Percentiles rank a stretch among this genome's conserved stretches.
phyloP scores from a whole-genome alignment of 2,113 vertebrate species.

The Osmerus mordax region DNA sequence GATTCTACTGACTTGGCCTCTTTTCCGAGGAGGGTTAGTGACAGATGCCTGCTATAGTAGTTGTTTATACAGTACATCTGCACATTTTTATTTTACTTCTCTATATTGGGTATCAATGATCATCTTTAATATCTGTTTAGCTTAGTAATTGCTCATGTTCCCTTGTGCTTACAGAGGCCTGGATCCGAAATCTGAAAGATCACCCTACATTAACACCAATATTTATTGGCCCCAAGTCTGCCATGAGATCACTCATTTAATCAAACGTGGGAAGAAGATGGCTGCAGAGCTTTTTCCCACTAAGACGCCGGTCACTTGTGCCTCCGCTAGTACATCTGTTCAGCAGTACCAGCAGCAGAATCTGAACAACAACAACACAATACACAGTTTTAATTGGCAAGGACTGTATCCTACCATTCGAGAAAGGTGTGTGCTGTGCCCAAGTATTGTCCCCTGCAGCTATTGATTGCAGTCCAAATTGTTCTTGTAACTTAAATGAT shows the following conservation, averaged over 20 bases:
- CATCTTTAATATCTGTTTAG: no score
- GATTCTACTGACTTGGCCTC: no score
- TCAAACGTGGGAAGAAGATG: constrained; percentile 83
- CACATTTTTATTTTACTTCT: no score
- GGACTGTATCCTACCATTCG: constrained; percentile 93
- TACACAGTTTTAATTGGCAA: constrained; percentile 89
- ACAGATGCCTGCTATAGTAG: no score
- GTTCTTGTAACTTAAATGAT: background rate
- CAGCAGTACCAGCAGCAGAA: constrained; percentile 91
- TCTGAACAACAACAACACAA: constrained; percentile 89
- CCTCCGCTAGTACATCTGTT: constrained; percentile 68
- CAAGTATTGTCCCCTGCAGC: no score
- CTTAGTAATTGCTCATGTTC: no score
- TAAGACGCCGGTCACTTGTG: constrained; percentile 78
- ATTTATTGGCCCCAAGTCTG: constrained; percentile 67
- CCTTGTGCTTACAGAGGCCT: no score
- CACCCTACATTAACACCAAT: background rate
- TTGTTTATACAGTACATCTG: no score
- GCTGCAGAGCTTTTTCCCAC: constrained; percentile 89
- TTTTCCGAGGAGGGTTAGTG: no score
- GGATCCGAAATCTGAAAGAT: no score
- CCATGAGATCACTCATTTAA: constrained; percentile 86
- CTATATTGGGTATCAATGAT: no score
- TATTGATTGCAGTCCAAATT: background rate
- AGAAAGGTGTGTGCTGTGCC: constrained; percentile 78